These are phyloP conservation scores for Tipula helvola DNA, from an alignment of 2,888 invertebrate species.

Conservation along the genomic window DNA sequence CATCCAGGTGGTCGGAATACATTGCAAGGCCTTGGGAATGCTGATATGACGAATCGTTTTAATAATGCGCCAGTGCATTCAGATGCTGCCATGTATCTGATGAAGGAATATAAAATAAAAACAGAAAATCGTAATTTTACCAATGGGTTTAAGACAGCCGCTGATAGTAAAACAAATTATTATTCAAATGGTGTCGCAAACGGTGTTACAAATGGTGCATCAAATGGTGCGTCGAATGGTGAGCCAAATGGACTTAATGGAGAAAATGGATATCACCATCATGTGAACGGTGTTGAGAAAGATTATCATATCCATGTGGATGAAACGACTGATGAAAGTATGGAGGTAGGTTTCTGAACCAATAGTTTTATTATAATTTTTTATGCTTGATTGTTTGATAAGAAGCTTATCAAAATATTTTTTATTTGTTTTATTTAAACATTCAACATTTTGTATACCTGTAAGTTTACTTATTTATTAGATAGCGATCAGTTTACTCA, in stretches of 20 bases:
- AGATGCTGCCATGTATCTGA: constrained; percentile 33
- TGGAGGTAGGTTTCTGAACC: not conserved
- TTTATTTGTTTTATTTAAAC: not conserved
- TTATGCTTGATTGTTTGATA: not conserved
- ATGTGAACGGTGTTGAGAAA: not conserved
- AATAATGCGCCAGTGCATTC: constrained; percentile 32
- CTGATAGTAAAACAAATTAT: not conserved
- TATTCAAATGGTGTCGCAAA: not conserved
- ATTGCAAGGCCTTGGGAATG: constrained; percentile 32
- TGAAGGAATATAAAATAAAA: constrained; percentile 27
- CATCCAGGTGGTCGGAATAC: constrained; percentile 65
- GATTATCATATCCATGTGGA: not conserved
- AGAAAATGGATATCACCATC: not conserved
- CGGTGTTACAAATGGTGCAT: not conserved
- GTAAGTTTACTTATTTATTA: not conserved
- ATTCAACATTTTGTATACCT: not conserved
- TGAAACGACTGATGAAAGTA: not conserved
- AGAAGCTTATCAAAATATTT: not conserved
- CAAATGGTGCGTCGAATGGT: not conserved
- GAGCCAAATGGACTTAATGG: not conserved
- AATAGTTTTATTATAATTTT: not conserved
- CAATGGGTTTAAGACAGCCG: not conserved
- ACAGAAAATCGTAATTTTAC: not conserved
- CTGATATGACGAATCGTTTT: constrained; percentile 30
- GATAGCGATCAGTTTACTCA: not conserved